These are phyloP conservation scores for Hemicentrotus pulcherrimus DNA, from an alignment of 35 echinoderm and acorn worm species.

Conservation along the genomic window DNA sequence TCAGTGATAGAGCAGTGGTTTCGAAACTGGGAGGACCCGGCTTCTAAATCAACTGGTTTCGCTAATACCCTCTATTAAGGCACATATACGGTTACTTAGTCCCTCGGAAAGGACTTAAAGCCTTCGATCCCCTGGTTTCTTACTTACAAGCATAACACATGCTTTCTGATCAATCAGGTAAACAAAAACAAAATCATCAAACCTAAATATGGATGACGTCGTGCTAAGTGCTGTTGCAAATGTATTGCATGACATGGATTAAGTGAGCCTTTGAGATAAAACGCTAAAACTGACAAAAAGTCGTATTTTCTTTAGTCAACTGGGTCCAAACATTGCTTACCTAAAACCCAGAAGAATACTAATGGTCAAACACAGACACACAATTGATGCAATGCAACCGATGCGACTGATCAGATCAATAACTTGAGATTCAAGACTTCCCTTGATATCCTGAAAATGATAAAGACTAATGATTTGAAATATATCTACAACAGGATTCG, in stretches of 20 bases:
- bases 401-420: conserved; percentile 25
- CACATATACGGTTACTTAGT: too few relatives aligned
- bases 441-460: background rate
- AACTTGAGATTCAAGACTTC: background rate
- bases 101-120: too few relatives aligned
- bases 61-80: too few relatives aligned
- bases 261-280: background rate
- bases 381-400: background rate
- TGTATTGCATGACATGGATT: background rate
- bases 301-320: background rate
- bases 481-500: too few relatives aligned
- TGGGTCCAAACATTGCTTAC: background rate
- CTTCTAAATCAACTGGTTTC: too few relatives aligned
- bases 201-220: background rate
- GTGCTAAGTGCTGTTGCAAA: background rate
- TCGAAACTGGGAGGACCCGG: too few relatives aligned
- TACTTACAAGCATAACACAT: too few relatives aligned
- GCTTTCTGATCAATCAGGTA: too few relatives aligned
- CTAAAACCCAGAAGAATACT: background rate
- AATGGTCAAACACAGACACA: background rate
- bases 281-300: background rate
- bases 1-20: too few relatives aligned
- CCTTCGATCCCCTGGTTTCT: too few relatives aligned
- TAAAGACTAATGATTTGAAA: background rate
- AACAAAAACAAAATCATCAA: background rate